phyloP scores from a whole-genome alignment of 2,113 vertebrate genomes.

The Psephotus haematonotus region DNA sequence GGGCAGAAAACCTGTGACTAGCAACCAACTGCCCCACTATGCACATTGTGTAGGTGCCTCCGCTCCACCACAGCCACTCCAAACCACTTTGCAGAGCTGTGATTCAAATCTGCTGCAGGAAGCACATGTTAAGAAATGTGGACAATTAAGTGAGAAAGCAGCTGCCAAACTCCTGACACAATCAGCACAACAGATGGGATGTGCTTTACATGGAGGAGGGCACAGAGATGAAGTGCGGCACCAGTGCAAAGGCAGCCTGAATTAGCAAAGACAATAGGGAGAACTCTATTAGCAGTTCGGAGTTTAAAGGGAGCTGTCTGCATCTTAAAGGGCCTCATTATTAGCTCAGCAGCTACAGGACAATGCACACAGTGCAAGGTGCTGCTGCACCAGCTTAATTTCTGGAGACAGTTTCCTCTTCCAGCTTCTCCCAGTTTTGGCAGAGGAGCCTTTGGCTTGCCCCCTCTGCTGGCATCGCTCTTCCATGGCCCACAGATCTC shows the following conservation, averaged over 20 bases:
- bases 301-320: background rate
- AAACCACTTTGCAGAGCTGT: background rate
- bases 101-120: background rate
- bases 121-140: constrained; percentile 4
- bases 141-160: constrained; percentile 52
- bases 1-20: background rate
- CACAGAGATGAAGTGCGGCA: background rate
- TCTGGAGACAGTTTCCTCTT: background rate
- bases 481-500: background rate
- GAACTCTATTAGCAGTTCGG: background rate
- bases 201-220: background rate
- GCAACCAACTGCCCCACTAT: rapidly evolving
- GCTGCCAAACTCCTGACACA: constrained; percentile 60
- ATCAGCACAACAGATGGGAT: constrained; percentile 78
- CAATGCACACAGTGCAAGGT: background rate
- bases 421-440: background rate
- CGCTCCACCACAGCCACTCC: background rate
- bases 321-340: background rate
- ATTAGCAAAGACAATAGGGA: background rate
- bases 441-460: background rate
- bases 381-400: background rate
- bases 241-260: background rate
- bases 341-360: background rate
- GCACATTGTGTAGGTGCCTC: background rate
- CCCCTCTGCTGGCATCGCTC: background rate